Evolutionary conservation across 1,140 invertebrate species (phyloP), one percentile per base, ranked within the genome.

Genomic region (Diprion similis): DNA sequence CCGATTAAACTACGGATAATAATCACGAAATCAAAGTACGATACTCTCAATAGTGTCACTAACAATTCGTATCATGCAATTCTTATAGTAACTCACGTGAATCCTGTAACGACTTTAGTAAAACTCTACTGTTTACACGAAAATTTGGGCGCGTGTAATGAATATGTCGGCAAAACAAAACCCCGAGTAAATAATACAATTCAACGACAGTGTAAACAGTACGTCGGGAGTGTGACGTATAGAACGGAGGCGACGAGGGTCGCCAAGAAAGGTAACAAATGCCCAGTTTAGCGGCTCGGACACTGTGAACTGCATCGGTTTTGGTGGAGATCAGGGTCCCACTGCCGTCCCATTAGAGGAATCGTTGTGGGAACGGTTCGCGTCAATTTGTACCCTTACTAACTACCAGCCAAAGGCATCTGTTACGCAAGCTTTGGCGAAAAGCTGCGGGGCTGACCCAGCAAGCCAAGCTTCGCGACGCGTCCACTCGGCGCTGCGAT

Each of bases 341-440:
- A 17, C 51, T 59, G n/a, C 11, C 51, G n/a, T 9, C n/a, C 51
- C 51, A 59, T 59, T 59, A 17, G 11, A 37, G 24, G n/a, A 17
- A 15, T 15, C n/a, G 9, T 15, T 59, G 11, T 59, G 51, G n/a
- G 51, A 4, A 59, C 81, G 84, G 84, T 86, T 81, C 76, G 69
- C 71, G 69, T 74, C 84, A 80, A 86, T 86, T 86, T 86, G 84
- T 86, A 83, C 83, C 79, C 82, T 79, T 78, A 74, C 76, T 77
- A 78, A 77, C 80, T 79, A 80, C 73, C 78, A 79, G 78, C 78
- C 78, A 78, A 77, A 75, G 78, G 81, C 82, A 85, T 85, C 85
- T 84, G 83, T 85, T 84, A 85, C 84, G 82, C 77, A 18, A 65
- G 59, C 15, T 66, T 70, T 67, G 69, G 65, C 19, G 19, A 68